Evolutionary conservation across 2,888 invertebrate species (phyloP), one percentile per base, ranked within the genome.

Genomic region (Hypena proboscidalis): DNA sequence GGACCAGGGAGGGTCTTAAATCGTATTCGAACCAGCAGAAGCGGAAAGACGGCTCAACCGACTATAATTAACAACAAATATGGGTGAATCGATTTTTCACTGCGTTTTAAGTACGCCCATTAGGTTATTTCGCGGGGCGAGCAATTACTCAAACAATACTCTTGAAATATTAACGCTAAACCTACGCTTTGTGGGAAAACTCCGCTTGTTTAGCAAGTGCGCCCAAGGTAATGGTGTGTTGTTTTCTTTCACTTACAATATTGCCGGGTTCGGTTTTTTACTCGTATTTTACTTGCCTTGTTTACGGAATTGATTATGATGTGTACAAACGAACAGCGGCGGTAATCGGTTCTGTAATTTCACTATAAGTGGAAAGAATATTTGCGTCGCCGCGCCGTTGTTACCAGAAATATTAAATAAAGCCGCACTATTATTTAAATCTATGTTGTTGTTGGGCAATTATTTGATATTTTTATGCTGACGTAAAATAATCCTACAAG

Each of bases 31-130:
- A 79, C 70, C 83, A 81, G 85, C 77, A 79, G 80, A 86, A 80
- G 90, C 90, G 90, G 87, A 90, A 90, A 85, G 88, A 82, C 88
- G 85, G 84, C 83, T 85, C 83, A 84, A 83, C 85, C 85, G 85
- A 80, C 83, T 79, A 88, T 90, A 90, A 90, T 90, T 90, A 90
- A 90, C 89, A 88, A 89, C 90, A 90, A 90, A 90, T 90, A 87
- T 90, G 90, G 87, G 87, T 83, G 81, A 87, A 90, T 90, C 88
- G 90, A 89, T 88, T 85, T 84, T 73, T 64, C 61, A 60, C 52
- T 66, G 66, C 58, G 68, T 58, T 71, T 58, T 60, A 70, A 77
- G 78, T 74, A 71, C 79, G 77, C 74, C 80, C 77, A 80, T 84
- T 81, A 80, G 74, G 78, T 80, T 80, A 79, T 76, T 77, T 79